Evolutionary conservation across 2,888 invertebrate genomes (phyloP), one percentile per base, ranked within the genome.

Genomic region (Cryptophagus acutangulus): DNA sequence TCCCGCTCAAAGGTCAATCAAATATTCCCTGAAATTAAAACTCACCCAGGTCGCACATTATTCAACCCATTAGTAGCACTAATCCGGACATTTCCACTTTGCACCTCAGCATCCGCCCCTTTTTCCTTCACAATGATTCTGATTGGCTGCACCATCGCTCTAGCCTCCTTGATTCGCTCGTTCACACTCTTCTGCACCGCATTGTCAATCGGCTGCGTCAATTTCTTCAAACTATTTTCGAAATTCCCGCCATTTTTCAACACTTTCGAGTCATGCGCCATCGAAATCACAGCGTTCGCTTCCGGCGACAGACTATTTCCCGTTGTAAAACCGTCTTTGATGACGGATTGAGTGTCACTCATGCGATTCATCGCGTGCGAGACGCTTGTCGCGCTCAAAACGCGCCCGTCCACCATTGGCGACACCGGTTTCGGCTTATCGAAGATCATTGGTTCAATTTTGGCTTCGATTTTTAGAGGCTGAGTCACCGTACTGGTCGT

Each of bases 331-430:
- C 61, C 59, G 25, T 69, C 69, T 42, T 65, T 66, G 41, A 68
- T 63, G 20, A 69, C 42, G 13, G 70, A 67, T 47, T 67, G 63
- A 2, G 66, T 63, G 41, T 69, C 66, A 54, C 67, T 70, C 70
- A 70, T 70, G 53, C 60, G 62, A 48, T 69, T 69, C 38, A 70
- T 66, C 14, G 70, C 70, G 28, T 63, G 61, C 8, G 68, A 66
- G 9, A 70, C 69, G 51, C 68, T 69, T 9, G 65, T 69, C 15
- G 68, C 67, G 43, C 67, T 70, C 33, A 70, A 49, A 4, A 65
- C 57, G 12, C 65, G 49, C 3, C 61, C 66, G 46, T 66, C 66
- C 1, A 65, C 61, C 48, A 64, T 59, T 5, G 64, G 64, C 1
- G 61, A 54, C 6, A 61, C 51, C n/a, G 49, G 44, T 41, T 53